Conservation (phyloP, 1,140 invertebrate genomes). For the Drosophila gunungcola region DNA sequence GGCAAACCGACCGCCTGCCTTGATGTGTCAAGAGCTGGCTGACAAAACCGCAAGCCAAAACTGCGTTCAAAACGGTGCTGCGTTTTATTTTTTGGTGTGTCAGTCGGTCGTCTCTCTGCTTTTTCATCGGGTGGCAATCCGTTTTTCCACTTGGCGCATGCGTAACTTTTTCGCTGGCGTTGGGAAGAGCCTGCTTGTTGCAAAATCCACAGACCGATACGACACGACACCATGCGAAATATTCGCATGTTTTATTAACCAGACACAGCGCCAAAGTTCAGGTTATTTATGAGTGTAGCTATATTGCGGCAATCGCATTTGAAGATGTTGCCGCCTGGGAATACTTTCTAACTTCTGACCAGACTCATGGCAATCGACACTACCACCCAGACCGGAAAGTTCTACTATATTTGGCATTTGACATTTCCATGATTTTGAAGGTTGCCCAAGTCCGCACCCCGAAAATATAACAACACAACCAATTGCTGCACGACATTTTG, state of each 20-base stretch:
- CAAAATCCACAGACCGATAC: constrained; percentile 34
- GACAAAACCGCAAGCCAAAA: constrained; percentile 58
- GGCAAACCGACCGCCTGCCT: constrained; percentile 47
- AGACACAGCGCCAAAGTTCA: constrained; percentile 41
- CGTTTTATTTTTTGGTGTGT: constrained; percentile 56
- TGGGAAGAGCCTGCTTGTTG: constrained; percentile 44
- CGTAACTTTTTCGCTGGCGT: constrained; percentile 31
- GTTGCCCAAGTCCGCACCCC: constrained; percentile 70
- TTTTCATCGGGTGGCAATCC: constrained; percentile 24
- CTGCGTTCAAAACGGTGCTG: constrained; percentile 52
- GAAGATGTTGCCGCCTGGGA: constrained; percentile 24
- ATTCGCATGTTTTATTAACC: constrained; percentile 40
- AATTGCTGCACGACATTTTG: constrained; percentile 67
- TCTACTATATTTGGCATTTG: constrained; percentile 59
- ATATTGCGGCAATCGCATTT: constrained; percentile 15
- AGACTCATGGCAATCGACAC: constrained; percentile 1
- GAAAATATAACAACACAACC: constrained; percentile 19
- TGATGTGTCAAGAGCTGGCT: constrained; percentile 64
- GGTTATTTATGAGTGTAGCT: constrained; percentile 48
- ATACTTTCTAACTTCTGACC: constrained; percentile 32
- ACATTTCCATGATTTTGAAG: constrained; percentile 70
- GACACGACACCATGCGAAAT: constrained; percentile 46
- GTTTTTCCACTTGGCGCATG: constrained; percentile 54
- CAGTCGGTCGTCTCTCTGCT: constrained; percentile 3
- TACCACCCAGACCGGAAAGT: constrained; percentile 54